Base-by-base conservation (phyloP, 2,797 vertebrate genomes). In the Chaunax sp. region DNA sequence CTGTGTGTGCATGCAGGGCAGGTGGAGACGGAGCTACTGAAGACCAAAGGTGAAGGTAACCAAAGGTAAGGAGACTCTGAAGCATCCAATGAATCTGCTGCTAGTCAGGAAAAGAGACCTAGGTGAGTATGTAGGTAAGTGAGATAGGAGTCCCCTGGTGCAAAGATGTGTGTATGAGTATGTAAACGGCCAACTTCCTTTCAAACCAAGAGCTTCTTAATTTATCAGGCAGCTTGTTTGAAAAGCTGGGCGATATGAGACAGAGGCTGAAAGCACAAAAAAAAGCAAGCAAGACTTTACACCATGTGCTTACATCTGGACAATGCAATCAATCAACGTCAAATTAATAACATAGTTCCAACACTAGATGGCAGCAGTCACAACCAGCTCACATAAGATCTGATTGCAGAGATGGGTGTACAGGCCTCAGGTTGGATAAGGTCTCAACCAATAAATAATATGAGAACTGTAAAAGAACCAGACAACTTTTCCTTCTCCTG, bases 11-110 rank as follows among this genome's bases (percentile, higher is more conserved):
- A 18, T 12, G 61, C 26, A 63, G 35, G n/a, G 61, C 55, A 65
- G 38, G 60, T 20, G 23, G 20, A 30, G 35, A 15, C 1, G 20
- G 28, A 64, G 57, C 56, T 74, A 40, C 69, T 77, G 67, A 61
- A 75, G 66, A 84, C 73, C 77, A 70, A 83, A 50, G 79, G 72
- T 63, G 78, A 79, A 77, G 23, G 28, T 85, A 79, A 85, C 78
- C 69, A 49, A 62, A 65, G 6, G 71, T 83, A 89, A 91, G 85
- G 68, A 87, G 71, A 75, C 88, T 77, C 85, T 70, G 38, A 87
- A 81, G 88, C 25, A 11, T 53, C 78, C 72, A 76, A 74, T 78
- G 72, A 84, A 81, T 86, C 77, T 67, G 72, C 80, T 77, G 74
- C 45, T 20, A 75, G 80, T 56, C 4, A 50, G 74, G 76, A 60